These are phyloP conservation scores for Zophobas atratus DNA, from an alignment of 1,140 invertebrate species.

Conservation along the genomic window DNA sequence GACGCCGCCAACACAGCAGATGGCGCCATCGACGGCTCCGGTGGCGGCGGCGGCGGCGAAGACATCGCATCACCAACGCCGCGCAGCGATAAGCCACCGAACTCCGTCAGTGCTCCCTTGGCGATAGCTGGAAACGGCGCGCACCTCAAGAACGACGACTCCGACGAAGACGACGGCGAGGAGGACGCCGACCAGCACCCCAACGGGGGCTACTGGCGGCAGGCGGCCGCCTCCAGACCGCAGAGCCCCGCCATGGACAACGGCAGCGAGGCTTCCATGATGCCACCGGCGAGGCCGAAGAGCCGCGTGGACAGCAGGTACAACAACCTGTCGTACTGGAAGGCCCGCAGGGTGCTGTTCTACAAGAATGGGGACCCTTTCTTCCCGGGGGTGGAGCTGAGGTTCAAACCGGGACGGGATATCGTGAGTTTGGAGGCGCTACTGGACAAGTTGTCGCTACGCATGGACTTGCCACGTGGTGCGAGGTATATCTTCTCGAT, in stretches of 20 bases:
- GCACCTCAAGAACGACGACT: conserved; percentile 58
- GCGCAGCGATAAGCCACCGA: conserved; percentile 56
- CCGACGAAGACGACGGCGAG: conserved; percentile 67
- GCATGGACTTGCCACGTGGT: conserved; percentile 87
- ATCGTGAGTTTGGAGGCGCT: conserved; percentile 90
- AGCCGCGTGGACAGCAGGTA: conserved; percentile 73
- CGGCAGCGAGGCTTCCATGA: conserved; percentile 70
- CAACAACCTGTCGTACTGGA: conserved; percentile 88
- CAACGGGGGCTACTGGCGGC: conserved; percentile 74
- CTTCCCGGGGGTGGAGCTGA: conserved; percentile 89
- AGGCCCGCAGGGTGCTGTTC: conserved; percentile 88
- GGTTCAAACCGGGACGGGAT: conserved; percentile 90
- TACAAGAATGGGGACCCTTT: conserved; percentile 95
- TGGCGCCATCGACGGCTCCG: conserved; percentile 63
- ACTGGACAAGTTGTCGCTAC: conserved; percentile 85
- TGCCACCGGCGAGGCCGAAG: conserved; percentile 68
- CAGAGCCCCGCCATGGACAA: conserved; percentile 71
- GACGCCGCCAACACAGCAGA: conserved; percentile 64
- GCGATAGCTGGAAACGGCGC: conserved; percentile 54
- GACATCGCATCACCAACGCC: conserved; percentile 54
- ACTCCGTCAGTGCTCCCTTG: conserved; percentile 52
- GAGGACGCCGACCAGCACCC: conserved; percentile 59
- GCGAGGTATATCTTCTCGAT: conserved; percentile 91
- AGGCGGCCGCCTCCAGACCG: conserved; percentile 72
- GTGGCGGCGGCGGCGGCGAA: conserved; percentile 59